Evolutionary conservation across 2,888 invertebrate genomes (phyloP).

Genomic region (Lithodes maja): DNA sequence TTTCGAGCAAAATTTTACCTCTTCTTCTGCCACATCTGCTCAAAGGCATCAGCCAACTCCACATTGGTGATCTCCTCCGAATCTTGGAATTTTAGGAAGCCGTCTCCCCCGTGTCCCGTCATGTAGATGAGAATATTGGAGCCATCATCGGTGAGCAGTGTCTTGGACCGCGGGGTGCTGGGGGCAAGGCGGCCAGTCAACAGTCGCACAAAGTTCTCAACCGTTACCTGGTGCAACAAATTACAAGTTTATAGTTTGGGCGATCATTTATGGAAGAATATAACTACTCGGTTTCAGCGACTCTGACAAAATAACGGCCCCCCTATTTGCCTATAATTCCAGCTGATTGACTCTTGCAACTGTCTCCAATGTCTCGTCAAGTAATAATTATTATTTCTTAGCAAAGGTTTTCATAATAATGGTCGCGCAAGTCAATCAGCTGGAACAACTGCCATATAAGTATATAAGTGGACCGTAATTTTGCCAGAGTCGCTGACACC

Average conservation of each 20-base stretch:
- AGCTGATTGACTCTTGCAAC: too few relatives aligned
- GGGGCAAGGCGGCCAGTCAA: conserved; percentile 94
- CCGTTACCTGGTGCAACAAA: conserved; percentile 85
- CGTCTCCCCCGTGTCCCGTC: conserved; percentile 98
- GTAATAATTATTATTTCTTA: too few relatives aligned
- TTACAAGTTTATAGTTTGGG: not conserved
- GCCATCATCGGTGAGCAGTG: conserved; percentile 95
- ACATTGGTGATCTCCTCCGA: conserved; percentile 99
- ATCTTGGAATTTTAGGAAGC: conserved; percentile 99
- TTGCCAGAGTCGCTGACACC: too few relatives aligned
- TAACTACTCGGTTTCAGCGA: too few relatives aligned
- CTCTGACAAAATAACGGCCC: too few relatives aligned
- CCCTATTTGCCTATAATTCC: too few relatives aligned
- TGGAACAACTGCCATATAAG: too few relatives aligned
- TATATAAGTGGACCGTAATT: too few relatives aligned
- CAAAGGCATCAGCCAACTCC: conserved; percentile 98
- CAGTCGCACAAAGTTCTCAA: conserved; percentile 97
- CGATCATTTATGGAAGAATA: too few relatives aligned
- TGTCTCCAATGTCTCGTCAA: too few relatives aligned
- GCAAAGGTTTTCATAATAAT: too few relatives aligned
- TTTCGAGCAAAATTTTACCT: conserved; percentile 78
- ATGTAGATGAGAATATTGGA: conserved; percentile 97
- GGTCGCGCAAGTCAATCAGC: too few relatives aligned
- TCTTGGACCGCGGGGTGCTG: conserved; percentile 95
- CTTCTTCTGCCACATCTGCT: conserved; percentile 98